These are phyloP conservation scores for Gadopsis bispinosus DNA, from an alignment of 2,797 vertebrate species.

Conservation along the genomic window DNA sequence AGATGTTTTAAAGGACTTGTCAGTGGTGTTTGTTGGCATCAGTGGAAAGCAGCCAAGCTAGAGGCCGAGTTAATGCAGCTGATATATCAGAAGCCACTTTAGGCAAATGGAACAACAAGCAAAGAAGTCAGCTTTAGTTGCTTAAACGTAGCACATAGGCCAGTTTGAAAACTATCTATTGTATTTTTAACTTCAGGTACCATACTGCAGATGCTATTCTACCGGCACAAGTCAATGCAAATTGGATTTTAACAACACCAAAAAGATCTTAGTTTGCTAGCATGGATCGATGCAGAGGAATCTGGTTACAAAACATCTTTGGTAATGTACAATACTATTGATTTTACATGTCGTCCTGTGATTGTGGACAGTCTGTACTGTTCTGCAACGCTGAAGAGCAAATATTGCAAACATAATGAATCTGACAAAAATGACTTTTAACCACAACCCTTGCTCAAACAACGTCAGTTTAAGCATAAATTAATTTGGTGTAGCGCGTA, in stretches of 20 bases:
- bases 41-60: slow-evolving; percentile 27
- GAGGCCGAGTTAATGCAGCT: slow-evolving; percentile 38
- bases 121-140: slow-evolving; percentile 15
- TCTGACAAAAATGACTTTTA: background rate
- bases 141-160: slow-evolving; percentile 17
- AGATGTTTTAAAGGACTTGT: slow-evolving; percentile 39
- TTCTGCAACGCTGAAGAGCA: background rate
- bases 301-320: slow-evolving; percentile 41
- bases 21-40: slow-evolving; percentile 27
- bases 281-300: slow-evolving; percentile 36
- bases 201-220: slow-evolving; percentile 8
- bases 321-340: slow-evolving; percentile 31
- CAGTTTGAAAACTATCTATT: slow-evolving; percentile 29
- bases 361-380: background rate
- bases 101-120: slow-evolving; percentile 49
- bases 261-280: slow-evolving; percentile 47
- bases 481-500: background rate
- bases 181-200: slow-evolving; percentile 41
- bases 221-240: slow-evolving; percentile 38
- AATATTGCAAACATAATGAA: background rate
- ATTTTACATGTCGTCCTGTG: background rate
- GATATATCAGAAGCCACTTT: slow-evolving; percentile 64
- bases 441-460: background rate
- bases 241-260: slow-evolving; percentile 31
- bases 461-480: background rate